Evolutionary conservation across 2,113 vertebrate genomes (phyloP), one percentile per base, ranked within the genome.

Genomic region (Carassius gibelio): DNA sequence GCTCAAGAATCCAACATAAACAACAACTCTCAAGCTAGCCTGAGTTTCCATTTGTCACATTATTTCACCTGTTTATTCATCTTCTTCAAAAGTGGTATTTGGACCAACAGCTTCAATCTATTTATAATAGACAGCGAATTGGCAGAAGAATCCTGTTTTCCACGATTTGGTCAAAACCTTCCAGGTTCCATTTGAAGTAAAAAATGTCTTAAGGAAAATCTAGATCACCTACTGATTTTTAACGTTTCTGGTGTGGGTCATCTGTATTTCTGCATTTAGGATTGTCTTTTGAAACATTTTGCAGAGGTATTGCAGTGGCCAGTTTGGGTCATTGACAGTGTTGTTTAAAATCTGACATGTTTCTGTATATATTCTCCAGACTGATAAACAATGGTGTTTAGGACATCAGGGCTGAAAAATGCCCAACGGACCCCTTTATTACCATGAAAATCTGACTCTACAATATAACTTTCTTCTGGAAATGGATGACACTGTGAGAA

Each of bases 401-500:
- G 75, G 68, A 79, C 59, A 84, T 42, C 45, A 62, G 14, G 76
- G 71, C 42, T 61, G 21, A 57, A 72, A 86, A 82, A 61, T 72
- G 61, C 69, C 50, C 62, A 82, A 38, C 62, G 64, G 71, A 77
- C 68, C 23, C 19, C 11, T 89, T 89, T 89, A 88, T 87, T 87
- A 75, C 87, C 89, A 76, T 89, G 89, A 87, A 88, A 86, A 88
- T 86, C 64, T 38, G 45, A 84, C 57, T 86, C 82, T 78, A 59
- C 81, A 83, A 68, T 85, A 80, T 69, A 86, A 88, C 89, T 88
- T 86, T 89, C 87, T 85, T 83, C 59, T 88, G 83, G 75, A 89
- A 88, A 89, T 88, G 80, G 83, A 85, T 77, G 85, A 88, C 86
- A 90, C 88, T 92, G 90, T 89, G 85, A 90, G 79, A 83, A 84